These are phyloP conservation scores for Silurus lanzhouensis DNA, from an alignment of 2,797 vertebrate species.

Conservation along the genomic window DNA sequence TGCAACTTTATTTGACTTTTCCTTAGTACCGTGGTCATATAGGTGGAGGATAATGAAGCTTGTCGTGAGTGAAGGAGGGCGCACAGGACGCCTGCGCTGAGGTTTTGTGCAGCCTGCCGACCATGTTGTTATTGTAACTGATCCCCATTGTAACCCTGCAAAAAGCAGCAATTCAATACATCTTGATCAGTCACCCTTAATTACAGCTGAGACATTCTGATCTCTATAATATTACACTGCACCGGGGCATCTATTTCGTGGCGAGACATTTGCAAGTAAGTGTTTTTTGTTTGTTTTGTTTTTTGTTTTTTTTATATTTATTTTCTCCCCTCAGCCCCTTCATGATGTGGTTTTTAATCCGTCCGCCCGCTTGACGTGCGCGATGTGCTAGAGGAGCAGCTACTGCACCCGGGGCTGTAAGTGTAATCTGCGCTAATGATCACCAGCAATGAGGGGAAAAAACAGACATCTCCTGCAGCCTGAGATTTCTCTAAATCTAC, in stretches of 20 bases:
- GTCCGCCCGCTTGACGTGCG: background rate
- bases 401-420: conserved; percentile 30
- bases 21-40: background rate
- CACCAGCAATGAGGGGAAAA: background rate
- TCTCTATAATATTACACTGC: conserved; percentile 35
- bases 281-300: conserved; percentile 10
- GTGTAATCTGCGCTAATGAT: background rate
- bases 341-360: conserved; percentile 15
- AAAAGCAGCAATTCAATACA: conserved; percentile 23
- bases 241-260: conserved; percentile 27
- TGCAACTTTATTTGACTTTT: background rate
- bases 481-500: background rate
- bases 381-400: background rate
- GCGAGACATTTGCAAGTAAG: conserved; percentile 50
- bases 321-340: background rate
- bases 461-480: background rate
- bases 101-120: conserved; percentile 29
- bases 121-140: conserved; percentile 46
- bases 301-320: background rate
- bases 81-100: conserved; percentile 43
- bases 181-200: conserved; percentile 16
- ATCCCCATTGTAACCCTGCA: conserved; percentile 33
- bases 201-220: conserved; percentile 26
- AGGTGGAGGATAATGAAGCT: background rate
- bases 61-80: conserved; percentile 3